Evolutionary conservation across 30 jellyfish, hydroid and myxozoan species (phyloP).

Genomic region (Aurelia coerulea): DNA sequence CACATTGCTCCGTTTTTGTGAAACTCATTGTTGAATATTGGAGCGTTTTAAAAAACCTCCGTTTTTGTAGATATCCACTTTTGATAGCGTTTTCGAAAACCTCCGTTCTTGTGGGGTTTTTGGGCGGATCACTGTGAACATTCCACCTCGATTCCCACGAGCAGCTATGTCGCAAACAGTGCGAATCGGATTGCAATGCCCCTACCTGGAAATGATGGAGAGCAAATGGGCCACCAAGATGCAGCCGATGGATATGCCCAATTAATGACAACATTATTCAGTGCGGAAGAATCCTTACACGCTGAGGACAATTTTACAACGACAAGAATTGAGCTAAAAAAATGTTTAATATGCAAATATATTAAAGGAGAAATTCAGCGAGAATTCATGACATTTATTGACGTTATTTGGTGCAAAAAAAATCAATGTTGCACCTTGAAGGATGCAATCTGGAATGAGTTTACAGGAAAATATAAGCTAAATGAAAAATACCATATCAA

Average conservation of each 20-base stretch:
- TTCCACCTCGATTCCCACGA: not conserved
- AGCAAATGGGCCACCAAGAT: not conserved
- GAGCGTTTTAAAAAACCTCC: no score
- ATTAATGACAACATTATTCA: not conserved
- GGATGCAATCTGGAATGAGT: not conserved
- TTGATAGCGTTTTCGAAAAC: no score
- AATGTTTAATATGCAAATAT: conserved; percentile 1
- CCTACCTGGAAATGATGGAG: not conserved
- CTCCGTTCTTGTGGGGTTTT: no score
- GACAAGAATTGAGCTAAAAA: not conserved
- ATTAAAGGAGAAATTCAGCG: not conserved
- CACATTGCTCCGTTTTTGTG: no score
- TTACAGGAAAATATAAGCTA: conserved; percentile 2
- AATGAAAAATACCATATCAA: not conserved
- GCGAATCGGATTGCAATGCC: not conserved
- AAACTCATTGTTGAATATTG: no score
- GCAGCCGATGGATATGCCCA: conserved; percentile 19
- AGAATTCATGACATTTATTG: conserved; percentile 6
- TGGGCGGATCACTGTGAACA: no score
- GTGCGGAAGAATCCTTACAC: not conserved
- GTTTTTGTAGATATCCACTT: no score
- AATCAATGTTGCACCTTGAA: not conserved
- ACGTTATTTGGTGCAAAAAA: not conserved
- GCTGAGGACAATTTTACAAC: not conserved
- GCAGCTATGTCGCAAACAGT: not conserved